Evolutionary conservation across 1,140 invertebrate species (phyloP).

Genomic region (Euura saliciscinereae): DNA sequence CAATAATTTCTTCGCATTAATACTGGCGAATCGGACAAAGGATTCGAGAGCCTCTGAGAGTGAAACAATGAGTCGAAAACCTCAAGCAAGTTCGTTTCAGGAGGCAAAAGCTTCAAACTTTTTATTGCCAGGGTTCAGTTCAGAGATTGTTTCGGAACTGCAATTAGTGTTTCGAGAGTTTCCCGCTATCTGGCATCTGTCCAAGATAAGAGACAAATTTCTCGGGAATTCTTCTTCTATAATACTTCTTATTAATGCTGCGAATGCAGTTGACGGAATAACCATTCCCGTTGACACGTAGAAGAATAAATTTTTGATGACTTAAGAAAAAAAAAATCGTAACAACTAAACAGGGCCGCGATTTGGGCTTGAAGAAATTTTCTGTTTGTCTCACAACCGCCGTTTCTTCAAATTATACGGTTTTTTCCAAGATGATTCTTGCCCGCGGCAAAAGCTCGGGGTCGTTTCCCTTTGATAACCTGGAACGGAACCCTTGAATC

Average conservation of each 20-base stretch:
- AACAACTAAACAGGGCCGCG: too few species aligned
- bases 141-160: conserved; percentile 2
- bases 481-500: too few species aligned
- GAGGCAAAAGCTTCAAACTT: neutral
- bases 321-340: neutral
- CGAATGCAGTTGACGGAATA: neutral
- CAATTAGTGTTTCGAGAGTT: conserved; percentile 4
- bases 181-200: conserved; percentile 6
- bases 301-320: neutral
- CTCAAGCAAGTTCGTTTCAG: neutral
- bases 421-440: too few species aligned
- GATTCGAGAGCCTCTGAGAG: too few species aligned
- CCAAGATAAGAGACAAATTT: conserved; percentile 7
- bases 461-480: too few species aligned
- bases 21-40: too few species aligned
- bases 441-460: too few species aligned
- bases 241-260: neutral
- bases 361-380: too few species aligned
- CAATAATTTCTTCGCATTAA: too few species aligned
- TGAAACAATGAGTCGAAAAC: neutral
- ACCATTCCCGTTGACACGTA: neutral
- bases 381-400: too few species aligned
- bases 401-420: too few species aligned
- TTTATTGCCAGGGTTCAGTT: neutral
- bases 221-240: neutral